A percentile compares a stretch with the other conserved stretches of the same genome.
These are phyloP conservation scores for Vulpes lagopus DNA, from an alignment of 2,113 vertebrate species.

Conservation along the genomic window DNA sequence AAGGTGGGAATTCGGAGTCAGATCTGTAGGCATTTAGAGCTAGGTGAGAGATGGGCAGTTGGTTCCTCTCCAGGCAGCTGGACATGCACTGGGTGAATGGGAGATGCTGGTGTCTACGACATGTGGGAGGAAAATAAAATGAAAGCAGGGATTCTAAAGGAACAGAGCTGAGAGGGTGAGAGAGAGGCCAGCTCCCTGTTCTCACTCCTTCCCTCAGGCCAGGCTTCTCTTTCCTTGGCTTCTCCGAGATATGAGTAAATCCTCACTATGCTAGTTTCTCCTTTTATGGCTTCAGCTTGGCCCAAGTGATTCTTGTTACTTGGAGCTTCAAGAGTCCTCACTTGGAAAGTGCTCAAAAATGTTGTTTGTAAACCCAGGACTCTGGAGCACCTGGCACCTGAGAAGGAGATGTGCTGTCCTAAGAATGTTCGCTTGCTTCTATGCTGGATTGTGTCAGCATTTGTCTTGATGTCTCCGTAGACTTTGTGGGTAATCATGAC, in stretches of 20 bases:
- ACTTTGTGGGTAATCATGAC: neutral
- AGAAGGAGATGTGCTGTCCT: neutral
- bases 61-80: neutral
- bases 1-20: neutral
- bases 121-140: neutral
- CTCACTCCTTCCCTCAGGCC: neutral
- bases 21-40: neutral
- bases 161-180: neutral
- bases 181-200: neutral
- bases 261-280: neutral
- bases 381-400: neutral
- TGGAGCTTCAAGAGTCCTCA: neutral
- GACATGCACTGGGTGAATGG: neutral
- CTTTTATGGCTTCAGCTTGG: neutral
- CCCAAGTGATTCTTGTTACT: neutral
- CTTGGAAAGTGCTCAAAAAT: neutral
- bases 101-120: neutral
- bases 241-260: neutral
- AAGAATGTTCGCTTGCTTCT: neutral
- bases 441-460: rapidly evolving
- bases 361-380: neutral
- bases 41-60: neutral
- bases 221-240: neutral
- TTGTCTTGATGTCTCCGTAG: neutral
- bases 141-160: neutral